A percentile compares a stretch with the other conserved stretches of the same genome.
phyloP scores from a whole-genome alignment of 2,888 invertebrate genomes.

The Caradrina clavipalpis region DNA sequence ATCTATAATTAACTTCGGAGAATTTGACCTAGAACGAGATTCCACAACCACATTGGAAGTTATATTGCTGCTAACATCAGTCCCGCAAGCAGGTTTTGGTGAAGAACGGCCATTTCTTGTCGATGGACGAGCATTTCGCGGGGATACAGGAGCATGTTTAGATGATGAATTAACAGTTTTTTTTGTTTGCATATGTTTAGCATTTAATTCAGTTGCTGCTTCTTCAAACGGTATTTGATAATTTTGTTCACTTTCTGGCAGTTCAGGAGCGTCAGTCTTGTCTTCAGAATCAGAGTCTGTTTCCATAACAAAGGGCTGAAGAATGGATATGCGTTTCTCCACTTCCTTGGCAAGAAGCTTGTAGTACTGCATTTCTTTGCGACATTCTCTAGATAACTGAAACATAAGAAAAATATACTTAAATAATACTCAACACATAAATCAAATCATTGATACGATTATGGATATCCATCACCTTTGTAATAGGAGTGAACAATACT shows the following conservation, averaged over 20 bases:
- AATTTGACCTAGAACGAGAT: slow-evolving; percentile 39
- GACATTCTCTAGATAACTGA: slow-evolving; percentile 92
- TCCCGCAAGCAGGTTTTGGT: slow-evolving; percentile 23
- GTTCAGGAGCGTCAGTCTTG: slow-evolving; percentile 78
- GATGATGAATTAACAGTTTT: slow-evolving; percentile 48
- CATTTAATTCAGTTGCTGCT: slow-evolving; percentile 58
- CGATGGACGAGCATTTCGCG: slow-evolving; percentile 2
- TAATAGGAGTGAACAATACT: slow-evolving; percentile 36
- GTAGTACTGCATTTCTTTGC: slow-evolving; percentile 92
- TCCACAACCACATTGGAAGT: slow-evolving; percentile 64
- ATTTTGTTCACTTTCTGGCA: slow-evolving; percentile 76
- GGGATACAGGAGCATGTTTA: slow-evolving; percentile 25
- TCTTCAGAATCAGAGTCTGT: slow-evolving; percentile 77
- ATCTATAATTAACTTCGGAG: slow-evolving; percentile 79
- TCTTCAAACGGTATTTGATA: slow-evolving; percentile 68
- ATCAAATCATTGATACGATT: background rate
- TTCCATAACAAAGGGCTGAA: slow-evolving; percentile 79
- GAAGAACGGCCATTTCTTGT: background rate
- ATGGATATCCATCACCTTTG: slow-evolving; percentile 42
- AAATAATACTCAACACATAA: slow-evolving; percentile 1
- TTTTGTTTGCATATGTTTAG: slow-evolving; percentile 35
- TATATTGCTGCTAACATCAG: slow-evolving; percentile 60
- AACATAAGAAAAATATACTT: slow-evolving; percentile 63
- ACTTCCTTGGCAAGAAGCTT: slow-evolving; percentile 92
- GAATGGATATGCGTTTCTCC: slow-evolving; percentile 90